phyloP scores from a whole-genome alignment of 2,797 vertebrate genomes.

The Cetoscarus ocellatus region DNA sequence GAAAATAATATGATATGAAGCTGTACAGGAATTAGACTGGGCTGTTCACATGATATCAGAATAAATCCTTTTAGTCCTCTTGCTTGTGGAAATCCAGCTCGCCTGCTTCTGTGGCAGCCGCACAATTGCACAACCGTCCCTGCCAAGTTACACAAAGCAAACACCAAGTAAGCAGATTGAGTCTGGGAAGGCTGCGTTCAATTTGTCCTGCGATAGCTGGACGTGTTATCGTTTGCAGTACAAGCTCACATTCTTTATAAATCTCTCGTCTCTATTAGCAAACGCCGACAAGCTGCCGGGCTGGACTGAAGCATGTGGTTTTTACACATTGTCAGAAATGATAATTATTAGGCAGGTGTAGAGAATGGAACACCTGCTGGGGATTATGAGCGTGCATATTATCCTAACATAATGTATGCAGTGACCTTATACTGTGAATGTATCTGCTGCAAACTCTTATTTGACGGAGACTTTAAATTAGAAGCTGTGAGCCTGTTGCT shows the following conservation, averaged over 20 bases:
- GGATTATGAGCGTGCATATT: conserved; percentile 11
- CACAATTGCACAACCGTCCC: conserved; percentile 40
- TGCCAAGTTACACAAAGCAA: conserved; percentile 72
- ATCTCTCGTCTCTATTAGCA: conserved; percentile 54
- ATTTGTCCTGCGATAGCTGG: conserved; percentile 54
- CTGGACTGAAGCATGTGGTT: conserved; percentile 15
- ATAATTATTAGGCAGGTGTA: conserved; percentile 37
- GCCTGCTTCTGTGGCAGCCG: conserved; percentile 41
- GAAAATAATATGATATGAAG: conserved; percentile 28
- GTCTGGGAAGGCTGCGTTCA: conserved; percentile 43
- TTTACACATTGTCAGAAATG: conserved; percentile 36
- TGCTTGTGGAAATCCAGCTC: conserved; percentile 25
- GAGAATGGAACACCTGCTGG: conserved; percentile 34
- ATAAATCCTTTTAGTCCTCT: conserved; percentile 23
- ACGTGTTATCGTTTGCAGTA: conserved; percentile 49
- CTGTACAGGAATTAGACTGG: conserved; percentile 33
- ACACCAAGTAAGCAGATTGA: conserved; percentile 63
- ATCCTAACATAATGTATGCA: conserved; percentile 15
- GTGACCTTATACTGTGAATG: conserved; percentile 6
- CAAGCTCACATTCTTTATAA: conserved; percentile 43
- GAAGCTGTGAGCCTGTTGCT: conserved; percentile 21
- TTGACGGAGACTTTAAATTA: conserved; percentile 27
- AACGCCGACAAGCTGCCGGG: conserved; percentile 37
- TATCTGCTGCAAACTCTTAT: conserved; percentile 5
- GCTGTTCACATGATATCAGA: conserved; percentile 49